Base-by-base conservation (phyloP, 2,113 vertebrate genomes). In the Chloroceryle aenea region DNA sequence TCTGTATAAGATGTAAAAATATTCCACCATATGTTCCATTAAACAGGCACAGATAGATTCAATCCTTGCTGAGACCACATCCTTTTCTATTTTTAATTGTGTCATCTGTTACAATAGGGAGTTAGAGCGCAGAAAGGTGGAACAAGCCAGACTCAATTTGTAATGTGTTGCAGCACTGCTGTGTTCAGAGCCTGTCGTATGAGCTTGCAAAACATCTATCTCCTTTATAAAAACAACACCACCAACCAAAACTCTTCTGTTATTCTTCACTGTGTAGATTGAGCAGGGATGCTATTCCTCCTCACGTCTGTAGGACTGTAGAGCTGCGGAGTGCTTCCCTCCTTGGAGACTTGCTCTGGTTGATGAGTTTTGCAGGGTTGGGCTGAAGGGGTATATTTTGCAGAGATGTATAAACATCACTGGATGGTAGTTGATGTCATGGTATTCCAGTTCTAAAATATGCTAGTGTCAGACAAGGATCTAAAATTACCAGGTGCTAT, bases 81-180 rank as follows among this genome's bases (percentile, higher is more conserved):
- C 92, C 85, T 89, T 95, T 94, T 93, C 94, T 97, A 94, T 97
- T 97, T 97, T 97, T 97, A 94, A 90, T 95, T 91, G 87, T 95
- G 82, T 97, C 96, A 95, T 96, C 94, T 95, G 95, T 95, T 96
- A 94, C 95, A 94, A 95, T 92, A 48, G 88, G 71, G 82, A 96
- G 80, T 71, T 87, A 45, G 56, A 90, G 68, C 25, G 36, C 80
- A 89, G 92, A 85, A 90, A 96, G 96, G 96, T 97, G 86, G 93
- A 96, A 96, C 90, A 47, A 93, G 76, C 47, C 79, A 66, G 88
- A 14, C 83, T 92, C 12, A 0, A 80, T 96, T 86, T 84, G 85
- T 71, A n/a, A 78, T 48, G 17, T 27, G 40, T 59, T 81, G 61
- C 85, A 89, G 82, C 61, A 22, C 56, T 86, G 0, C 68, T 22